These are phyloP conservation scores for Plectrocnemia conspersa DNA, from an alignment of 1,140 invertebrate genomes.

Conservation along the genomic window DNA sequence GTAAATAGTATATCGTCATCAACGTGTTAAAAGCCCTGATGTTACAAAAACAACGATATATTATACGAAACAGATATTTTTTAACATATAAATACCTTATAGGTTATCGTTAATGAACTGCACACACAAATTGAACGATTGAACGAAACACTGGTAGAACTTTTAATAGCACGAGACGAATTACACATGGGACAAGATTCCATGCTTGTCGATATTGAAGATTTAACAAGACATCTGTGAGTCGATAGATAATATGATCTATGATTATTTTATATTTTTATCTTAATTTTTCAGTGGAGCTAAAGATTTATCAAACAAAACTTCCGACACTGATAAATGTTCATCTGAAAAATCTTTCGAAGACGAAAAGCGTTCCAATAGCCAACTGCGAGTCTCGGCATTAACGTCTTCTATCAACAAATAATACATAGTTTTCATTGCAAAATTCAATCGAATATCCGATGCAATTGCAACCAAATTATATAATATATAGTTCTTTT, in stretches of 20 bases:
- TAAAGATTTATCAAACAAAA: conserved; percentile 49
- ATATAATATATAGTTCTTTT: too few species aligned
- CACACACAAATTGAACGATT: conserved; percentile 88
- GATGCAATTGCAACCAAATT: too few species aligned
- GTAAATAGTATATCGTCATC: conserved; percentile 31
- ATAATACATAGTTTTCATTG: conserved; percentile 3
- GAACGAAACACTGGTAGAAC: conserved; percentile 83
- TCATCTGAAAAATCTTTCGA: not conserved
- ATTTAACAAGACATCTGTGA: conserved; percentile 87
- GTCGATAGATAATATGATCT: conserved; percentile 39
- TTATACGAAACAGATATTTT: not conserved
- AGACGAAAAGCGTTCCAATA: not conserved
- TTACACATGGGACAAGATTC: conserved; percentile 96
- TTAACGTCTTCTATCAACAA: not conserved
- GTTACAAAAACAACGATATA: not conserved
- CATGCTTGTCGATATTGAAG: conserved; percentile 94
- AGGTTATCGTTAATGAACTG: conserved; percentile 88
- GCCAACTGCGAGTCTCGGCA: not conserved
- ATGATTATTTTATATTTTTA: not conserved
- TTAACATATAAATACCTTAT: conserved; percentile 29
- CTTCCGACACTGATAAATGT: conserved; percentile 39
- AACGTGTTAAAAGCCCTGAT: not conserved
- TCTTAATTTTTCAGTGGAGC: conserved; percentile 43
- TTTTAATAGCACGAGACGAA: conserved; percentile 85
- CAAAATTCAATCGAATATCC: too few species aligned